Evolutionary conservation across 1,140 invertebrate genomes (phyloP), one percentile per base, ranked within the genome.

Genomic region (Neoseiulus cucumeris): DNA sequence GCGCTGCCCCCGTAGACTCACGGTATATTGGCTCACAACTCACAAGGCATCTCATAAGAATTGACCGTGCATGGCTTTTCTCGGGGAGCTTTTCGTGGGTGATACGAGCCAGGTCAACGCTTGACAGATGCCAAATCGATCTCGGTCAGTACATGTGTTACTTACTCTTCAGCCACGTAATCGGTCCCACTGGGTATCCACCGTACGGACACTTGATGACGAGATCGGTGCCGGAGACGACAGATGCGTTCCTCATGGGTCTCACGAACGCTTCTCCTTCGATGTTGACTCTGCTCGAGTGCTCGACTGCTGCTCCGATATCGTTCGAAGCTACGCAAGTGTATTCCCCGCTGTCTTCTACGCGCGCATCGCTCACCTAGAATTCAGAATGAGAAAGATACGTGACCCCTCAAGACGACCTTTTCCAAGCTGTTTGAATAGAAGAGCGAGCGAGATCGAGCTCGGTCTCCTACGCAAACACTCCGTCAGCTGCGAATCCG

Each of bases 171-270:
- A 89, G 87, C 90, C 91, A 94, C 7, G 81, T 84, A 68, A 93
- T 86, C 44, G 83, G 82, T 72, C 86, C 83, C 67, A 94, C 88
- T 4, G 91, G 91, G 78, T 89, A 92, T 39, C 91, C 91, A 44
- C 88, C 88, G n/a, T 91, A 90, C 59, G 89, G 89, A 76, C 91
- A 94, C 76, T 89, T 87, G 72, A 95, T 86, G 69, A 85, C 79
- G 68, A 92, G 80, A 75, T 85, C 84, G 71, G 83, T 84, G 64
- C 88, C 89, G 39, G 90, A 88, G 14, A 92, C 85, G 0, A 88
- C 89, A 7, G 87, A 89, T 33, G 91, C 83, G 78, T 90, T 91
- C 22, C 84, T 84, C 89, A 94, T 92, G 70, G 85, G 83, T 65
- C 89, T 79, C 66, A 95, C 89, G 73, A 84, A 90, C 17, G 90